phyloP scores from a whole-genome alignment of 1,140 invertebrate species.

The Conopomorpha cramerella region DNA sequence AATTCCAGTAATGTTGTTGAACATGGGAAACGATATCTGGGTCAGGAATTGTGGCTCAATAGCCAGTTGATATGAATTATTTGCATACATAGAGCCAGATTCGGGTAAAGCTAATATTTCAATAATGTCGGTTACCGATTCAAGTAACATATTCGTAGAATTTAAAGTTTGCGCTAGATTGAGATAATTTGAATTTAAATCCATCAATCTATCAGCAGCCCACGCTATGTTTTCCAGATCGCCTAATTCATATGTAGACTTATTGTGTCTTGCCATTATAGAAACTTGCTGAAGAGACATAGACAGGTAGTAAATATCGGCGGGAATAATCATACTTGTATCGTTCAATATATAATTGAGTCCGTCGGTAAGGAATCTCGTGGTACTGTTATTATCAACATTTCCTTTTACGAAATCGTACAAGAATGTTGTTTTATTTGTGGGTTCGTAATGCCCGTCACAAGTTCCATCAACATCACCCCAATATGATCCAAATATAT shows the following conservation, averaged over 20 bases:
- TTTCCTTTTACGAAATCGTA: slow-evolving; percentile 41
- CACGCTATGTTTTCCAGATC: slow-evolving; percentile 47
- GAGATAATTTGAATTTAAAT: slow-evolving; percentile 43
- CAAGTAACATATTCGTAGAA: slow-evolving; percentile 59
- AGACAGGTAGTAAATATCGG: slow-evolving; percentile 58
- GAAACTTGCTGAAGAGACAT: slow-evolving; percentile 49
- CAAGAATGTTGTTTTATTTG: slow-evolving; percentile 38
- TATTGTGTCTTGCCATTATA: slow-evolving; percentile 25
- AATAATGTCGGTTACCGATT: slow-evolving; percentile 50
- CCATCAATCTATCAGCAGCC: slow-evolving; percentile 52
- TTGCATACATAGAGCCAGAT: slow-evolving; percentile 12
- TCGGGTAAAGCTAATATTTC: slow-evolving; percentile 23
- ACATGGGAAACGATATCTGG: slow-evolving; percentile 56
- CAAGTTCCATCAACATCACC: slow-evolving; percentile 37
- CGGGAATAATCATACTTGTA: slow-evolving; percentile 43
- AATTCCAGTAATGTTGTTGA: slow-evolving; percentile 63
- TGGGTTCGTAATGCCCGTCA: slow-evolving; percentile 35
- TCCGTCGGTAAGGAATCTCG: slow-evolving; percentile 35
- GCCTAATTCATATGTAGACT: slow-evolving; percentile 32
- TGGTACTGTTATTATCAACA: slow-evolving; percentile 21
- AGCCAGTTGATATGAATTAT: slow-evolving; percentile 23
- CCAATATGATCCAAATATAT: slow-evolving; percentile 47
- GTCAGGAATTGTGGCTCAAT: slow-evolving; percentile 50
- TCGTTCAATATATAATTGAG: slow-evolving; percentile 29
- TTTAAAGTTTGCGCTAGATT: slow-evolving; percentile 52